Conservation (phyloP, 2,113 vertebrate genomes). For the Aplodontia rufa region DNA sequence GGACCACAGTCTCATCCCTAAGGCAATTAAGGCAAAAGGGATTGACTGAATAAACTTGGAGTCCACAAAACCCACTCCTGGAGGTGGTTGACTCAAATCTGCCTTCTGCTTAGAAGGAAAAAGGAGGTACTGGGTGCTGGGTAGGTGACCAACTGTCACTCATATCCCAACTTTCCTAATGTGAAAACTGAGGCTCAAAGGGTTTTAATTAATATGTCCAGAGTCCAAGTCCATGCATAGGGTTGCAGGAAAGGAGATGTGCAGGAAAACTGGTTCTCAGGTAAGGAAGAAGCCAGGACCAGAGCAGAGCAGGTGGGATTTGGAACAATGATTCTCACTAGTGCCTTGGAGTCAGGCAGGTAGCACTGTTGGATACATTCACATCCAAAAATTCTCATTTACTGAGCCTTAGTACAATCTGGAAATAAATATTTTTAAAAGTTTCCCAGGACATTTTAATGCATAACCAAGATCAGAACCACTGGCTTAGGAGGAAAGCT, state of each 20-base stretch:
- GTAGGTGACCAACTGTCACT: not conserved
- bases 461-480: not conserved
- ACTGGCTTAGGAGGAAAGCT: not conserved
- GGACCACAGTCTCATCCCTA: not conserved
- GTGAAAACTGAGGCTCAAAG: not conserved
- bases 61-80: not conserved
- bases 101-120: not conserved
- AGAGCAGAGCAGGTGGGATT: not conserved
- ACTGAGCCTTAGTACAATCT: not conserved
- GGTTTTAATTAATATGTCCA: not conserved
- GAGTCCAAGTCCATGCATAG: not conserved
- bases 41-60: not conserved
- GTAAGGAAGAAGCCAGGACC: not conserved
- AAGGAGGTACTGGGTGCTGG: not conserved
- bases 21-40: not conserved
- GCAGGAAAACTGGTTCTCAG: not conserved
- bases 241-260: not conserved
- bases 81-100: not conserved
- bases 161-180: not conserved
- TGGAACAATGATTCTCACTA: not conserved
- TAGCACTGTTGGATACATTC: not conserved
- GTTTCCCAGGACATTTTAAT: not conserved
- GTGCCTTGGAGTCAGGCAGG: rapidly evolving
- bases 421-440: not conserved
- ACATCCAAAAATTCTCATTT: not conserved